These are phyloP conservation scores for Aphidoletes aphidimyza DNA, from an alignment of 2,888 invertebrate species.

Conservation along the genomic window DNA sequence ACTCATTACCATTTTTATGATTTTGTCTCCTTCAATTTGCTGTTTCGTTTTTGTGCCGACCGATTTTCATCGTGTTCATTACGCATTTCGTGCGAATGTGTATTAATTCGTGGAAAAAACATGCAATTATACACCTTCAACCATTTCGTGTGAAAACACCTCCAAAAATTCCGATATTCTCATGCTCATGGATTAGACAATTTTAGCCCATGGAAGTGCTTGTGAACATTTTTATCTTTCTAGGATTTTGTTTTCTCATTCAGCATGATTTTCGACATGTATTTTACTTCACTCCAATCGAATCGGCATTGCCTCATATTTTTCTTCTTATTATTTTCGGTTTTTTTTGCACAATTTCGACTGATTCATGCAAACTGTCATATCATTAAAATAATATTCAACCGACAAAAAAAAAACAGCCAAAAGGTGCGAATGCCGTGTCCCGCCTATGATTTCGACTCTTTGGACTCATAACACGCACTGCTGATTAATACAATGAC, in stretches of 20 bases:
- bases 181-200: too few species aligned
- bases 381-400: conserved; percentile 48
- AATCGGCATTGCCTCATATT: not conserved
- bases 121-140: not conserved
- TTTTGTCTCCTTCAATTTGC: not conserved
- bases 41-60: not conserved
- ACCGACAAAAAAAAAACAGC: too few species aligned
- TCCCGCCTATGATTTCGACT: not conserved
- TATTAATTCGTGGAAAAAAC: not conserved
- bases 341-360: not conserved
- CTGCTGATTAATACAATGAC: conserved; percentile 47
- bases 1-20: not conserved
- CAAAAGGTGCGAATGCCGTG: not conserved
- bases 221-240: too few species aligned
- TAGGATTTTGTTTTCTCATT: too few species aligned
- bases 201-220: too few species aligned
- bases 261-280: too few species aligned
- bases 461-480: too few species aligned
- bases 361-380: not conserved
- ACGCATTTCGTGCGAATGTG: not conserved
- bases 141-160: not conserved
- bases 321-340: not conserved
- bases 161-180: too few species aligned
- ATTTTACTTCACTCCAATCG: too few species aligned
- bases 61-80: not conserved